These are phyloP conservation scores for Oreochromis mossambicus DNA, from an alignment of 2,797 vertebrate species.

Conservation along the genomic window DNA sequence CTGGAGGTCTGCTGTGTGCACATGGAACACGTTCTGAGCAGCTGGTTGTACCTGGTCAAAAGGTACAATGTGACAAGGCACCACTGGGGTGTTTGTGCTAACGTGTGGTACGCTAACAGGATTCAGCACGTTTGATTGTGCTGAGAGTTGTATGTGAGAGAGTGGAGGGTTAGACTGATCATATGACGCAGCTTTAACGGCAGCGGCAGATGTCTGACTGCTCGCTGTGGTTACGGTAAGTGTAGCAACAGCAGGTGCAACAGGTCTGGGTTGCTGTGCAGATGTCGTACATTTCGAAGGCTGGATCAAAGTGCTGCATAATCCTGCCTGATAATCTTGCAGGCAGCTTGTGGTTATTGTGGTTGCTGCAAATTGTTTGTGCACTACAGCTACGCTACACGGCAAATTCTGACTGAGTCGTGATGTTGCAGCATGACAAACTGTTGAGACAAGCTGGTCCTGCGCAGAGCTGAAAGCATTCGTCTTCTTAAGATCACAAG, in stretches of 20 bases:
- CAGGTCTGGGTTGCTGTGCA: neutral
- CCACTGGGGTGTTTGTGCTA: neutral
- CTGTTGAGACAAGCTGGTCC: neutral
- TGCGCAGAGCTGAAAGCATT: neutral
- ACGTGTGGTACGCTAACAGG: neutral
- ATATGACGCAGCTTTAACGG: neutral
- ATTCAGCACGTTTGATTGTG: neutral
- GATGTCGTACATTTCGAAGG: neutral
- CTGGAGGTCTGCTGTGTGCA: conserved; percentile 77
- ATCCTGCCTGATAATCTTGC: conserved; percentile 9
- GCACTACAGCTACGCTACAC: neutral
- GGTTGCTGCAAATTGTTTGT: conserved; percentile 32
- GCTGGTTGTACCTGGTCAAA: conserved; percentile 41
- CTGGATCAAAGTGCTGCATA: conserved; percentile 37
- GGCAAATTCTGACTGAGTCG: neutral
- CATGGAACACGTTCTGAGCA: conserved; percentile 71
- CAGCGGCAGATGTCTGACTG: neutral
- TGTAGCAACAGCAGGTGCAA: neutral
- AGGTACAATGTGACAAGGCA: conserved; percentile 34
- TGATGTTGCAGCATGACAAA: neutral
- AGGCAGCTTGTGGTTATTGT: conserved; percentile 49
- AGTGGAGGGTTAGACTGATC: neutral
- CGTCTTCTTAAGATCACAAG: neutral
- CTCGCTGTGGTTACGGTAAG: conserved; percentile 7
- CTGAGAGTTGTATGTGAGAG: neutral